A percentile compares a stretch with the other conserved stretches of the same genome.
These are phyloP conservation scores for Nothocercus julius DNA, from an alignment of 2,113 vertebrate species.

Conservation along the genomic window DNA sequence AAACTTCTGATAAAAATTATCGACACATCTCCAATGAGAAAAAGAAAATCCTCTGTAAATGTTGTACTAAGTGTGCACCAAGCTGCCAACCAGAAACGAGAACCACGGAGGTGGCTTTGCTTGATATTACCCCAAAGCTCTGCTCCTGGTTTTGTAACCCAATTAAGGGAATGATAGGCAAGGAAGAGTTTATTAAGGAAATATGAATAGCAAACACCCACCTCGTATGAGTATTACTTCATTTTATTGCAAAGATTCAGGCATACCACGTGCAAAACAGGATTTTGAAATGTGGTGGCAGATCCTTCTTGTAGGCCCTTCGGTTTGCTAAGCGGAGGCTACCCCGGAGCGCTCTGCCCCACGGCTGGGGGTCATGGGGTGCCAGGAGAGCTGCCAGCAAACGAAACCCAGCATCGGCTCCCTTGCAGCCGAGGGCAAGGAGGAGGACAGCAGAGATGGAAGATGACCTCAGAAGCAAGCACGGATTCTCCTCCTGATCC, in stretches of 20 bases:
- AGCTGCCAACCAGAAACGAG: background rate
- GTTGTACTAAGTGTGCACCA: background rate
- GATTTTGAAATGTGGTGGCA: background rate
- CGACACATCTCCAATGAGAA: background rate
- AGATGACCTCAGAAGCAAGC: conserved; percentile 23
- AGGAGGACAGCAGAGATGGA: background rate
- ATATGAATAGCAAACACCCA: background rate
- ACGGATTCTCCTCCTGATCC: background rate
- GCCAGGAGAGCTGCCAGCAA: background rate
- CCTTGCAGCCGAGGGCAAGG: background rate
- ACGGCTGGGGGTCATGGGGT: accelerated
- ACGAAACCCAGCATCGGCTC: background rate
- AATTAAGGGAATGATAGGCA: background rate
- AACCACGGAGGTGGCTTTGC: background rate
- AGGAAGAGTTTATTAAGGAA: background rate
- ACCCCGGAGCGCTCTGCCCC: background rate
- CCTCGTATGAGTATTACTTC: background rate
- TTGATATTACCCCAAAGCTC: background rate
- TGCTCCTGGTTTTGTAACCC: background rate
- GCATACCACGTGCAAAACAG: background rate
- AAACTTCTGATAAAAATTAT: background rate
- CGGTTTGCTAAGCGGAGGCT: background rate
- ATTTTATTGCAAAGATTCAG: background rate
- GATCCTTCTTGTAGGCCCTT: background rate
- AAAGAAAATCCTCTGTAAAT: background rate